Conservation (phyloP, 2,113 vertebrate species). For the Hippocampus mohnikei region DNA sequence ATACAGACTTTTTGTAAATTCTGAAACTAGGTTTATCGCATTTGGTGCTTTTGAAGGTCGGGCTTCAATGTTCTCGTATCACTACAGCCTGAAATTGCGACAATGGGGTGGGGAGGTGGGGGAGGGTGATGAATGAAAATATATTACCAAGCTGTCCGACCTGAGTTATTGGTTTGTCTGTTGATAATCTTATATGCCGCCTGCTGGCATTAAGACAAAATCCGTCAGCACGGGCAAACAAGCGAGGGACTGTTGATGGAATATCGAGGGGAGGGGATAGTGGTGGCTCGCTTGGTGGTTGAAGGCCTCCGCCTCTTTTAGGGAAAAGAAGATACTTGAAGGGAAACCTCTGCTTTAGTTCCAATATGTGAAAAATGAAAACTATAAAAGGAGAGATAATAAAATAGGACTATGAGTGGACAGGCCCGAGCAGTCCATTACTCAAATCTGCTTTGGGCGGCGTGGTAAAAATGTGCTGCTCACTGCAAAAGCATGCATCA, state of each 20-base stretch:
- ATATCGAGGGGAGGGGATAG: conserved; percentile 35
- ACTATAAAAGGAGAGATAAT: conserved; percentile 76
- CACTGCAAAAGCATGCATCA: conserved; percentile 82
- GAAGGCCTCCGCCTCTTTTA: conserved; percentile 49
- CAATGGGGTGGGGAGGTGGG: too few relatives aligned
- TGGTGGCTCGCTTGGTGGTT: background rate
- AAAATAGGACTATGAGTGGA: conserved; percentile 79
- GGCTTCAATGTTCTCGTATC: background rate
- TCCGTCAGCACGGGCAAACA: conserved; percentile 49
- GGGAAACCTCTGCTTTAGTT: conserved; percentile 30
- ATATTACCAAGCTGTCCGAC: conserved; percentile 58
- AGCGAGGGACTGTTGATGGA: conserved; percentile 47
- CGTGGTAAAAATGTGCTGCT: conserved; percentile 81
- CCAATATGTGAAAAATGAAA: conserved; percentile 75
- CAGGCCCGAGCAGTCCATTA: conserved; percentile 79
- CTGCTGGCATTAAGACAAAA: conserved; percentile 52
- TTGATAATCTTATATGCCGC: conserved; percentile 65
- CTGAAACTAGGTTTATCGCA: conserved; percentile 11
- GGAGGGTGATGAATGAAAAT: conserved; percentile 55
- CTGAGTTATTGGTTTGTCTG: conserved; percentile 61
- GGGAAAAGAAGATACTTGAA: conserved; percentile 55
- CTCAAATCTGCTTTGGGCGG: conserved; percentile 73
- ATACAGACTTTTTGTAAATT: conserved; percentile 30
- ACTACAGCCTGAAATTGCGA: background rate
- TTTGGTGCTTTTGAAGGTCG: conserved; percentile 14